Evolutionary conservation across 2,888 invertebrate genomes (phyloP).

Genomic region (Chaetoderma sp.): DNA sequence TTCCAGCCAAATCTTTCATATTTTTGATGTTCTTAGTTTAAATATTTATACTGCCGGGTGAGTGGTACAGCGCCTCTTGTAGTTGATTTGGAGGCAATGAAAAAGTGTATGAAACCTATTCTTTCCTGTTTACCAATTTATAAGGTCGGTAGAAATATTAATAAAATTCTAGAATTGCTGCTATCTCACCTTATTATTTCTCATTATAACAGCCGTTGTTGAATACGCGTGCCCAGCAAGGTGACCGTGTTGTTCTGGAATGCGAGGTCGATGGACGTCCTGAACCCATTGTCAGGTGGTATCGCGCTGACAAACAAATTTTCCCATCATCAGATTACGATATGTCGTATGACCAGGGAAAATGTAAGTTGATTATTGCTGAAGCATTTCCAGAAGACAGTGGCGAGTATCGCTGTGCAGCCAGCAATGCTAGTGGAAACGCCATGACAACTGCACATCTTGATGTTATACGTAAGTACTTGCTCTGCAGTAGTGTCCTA

Average conservation of each 20-base stretch:
- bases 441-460: constrained; percentile 54
- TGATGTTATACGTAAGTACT: constrained; percentile 54
- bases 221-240: constrained; percentile 53
- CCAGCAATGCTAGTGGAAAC: constrained; percentile 82
- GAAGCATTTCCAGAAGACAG: constrained; percentile 75
- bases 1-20: too few relatives aligned
- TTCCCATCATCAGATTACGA: constrained; percentile 77
- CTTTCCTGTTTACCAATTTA: too few relatives aligned
- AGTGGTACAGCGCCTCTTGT: too few relatives aligned
- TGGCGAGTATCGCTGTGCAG: constrained; percentile 85
- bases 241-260: constrained; percentile 59
- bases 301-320: constrained; percentile 70
- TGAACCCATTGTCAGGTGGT: constrained; percentile 68
- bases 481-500: too few relatives aligned
- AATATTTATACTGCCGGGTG: too few relatives aligned
- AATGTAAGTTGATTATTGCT: constrained; percentile 82
- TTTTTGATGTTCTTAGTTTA: too few relatives aligned
- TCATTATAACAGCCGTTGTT: constrained; percentile 41
- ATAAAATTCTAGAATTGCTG: too few relatives aligned
- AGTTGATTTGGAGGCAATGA: too few relatives aligned
- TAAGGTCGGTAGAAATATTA: too few relatives aligned
- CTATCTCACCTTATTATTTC: too few relatives aligned
- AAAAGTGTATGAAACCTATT: too few relatives aligned
- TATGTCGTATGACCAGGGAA: constrained; percentile 80
- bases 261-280: constrained; percentile 59